A percentile compares a stretch with the other conserved stretches of the same genome.
Conservation (phyloP, 2,113 vertebrate genomes). For the Heterotis niloticus region DNA sequence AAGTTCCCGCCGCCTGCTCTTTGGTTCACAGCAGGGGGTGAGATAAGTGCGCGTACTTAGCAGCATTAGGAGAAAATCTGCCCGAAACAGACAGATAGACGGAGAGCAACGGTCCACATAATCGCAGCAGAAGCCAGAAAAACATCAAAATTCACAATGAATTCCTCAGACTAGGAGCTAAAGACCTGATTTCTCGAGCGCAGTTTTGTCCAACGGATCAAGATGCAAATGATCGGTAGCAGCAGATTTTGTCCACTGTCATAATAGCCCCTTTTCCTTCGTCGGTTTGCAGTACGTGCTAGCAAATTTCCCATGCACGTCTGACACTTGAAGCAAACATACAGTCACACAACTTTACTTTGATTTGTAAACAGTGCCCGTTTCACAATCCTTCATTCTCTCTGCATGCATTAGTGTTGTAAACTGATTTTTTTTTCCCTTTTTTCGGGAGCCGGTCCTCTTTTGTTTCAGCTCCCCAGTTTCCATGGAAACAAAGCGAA, state of each 20-base stretch:
- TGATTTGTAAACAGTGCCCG: constrained; percentile 13
- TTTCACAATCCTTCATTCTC: constrained; percentile 29
- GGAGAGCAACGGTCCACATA: no score
- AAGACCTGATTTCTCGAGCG: background rate
- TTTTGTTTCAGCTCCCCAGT: constrained; percentile 43
- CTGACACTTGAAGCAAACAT: background rate
- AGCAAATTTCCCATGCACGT: background rate
- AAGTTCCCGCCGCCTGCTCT: background rate
- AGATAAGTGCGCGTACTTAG: background rate
- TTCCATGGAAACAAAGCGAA: constrained; percentile 51
- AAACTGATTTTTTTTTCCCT: constrained; percentile 49
- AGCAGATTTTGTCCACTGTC: background rate
- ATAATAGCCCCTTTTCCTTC: background rate
- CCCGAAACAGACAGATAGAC: background rate
- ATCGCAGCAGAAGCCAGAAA: background rate
- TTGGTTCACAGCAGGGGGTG: constrained; percentile 9
- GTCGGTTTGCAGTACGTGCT: background rate
- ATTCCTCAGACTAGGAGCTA: background rate
- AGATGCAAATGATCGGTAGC: background rate
- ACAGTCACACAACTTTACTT: background rate
- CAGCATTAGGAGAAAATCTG: constrained; percentile 3
- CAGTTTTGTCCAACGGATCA: background rate
- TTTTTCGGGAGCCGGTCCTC: constrained; percentile 33
- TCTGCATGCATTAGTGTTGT: constrained; percentile 41
- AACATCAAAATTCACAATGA: background rate